Evolutionary conservation across 2,797 vertebrate species (phyloP), one percentile per base, ranked within the genome.

Genomic region (Neomorphus geoffroyi): DNA sequence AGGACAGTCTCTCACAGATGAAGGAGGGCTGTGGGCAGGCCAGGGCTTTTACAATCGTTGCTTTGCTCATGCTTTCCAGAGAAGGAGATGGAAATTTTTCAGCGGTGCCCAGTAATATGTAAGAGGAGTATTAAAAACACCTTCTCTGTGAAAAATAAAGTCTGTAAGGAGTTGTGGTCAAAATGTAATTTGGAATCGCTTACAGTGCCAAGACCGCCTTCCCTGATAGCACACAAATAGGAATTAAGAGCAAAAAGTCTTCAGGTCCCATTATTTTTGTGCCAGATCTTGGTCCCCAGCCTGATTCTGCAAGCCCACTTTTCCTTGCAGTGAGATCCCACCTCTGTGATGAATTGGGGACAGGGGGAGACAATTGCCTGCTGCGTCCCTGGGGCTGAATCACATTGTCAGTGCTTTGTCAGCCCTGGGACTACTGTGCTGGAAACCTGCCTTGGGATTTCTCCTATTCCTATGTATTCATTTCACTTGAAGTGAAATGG

Each of bases 61-160:
- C 28, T 83, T 72, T 88, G 27, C 85, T 90, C 58, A 50, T 88
- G 24, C 39, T 75, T 90, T 78, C 35, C 61, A 62, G 33, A 26
- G 39, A 78, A 66, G 33, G 9, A 56, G 18, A 12, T 75, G 51
- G 62, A 43, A 75, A 66, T 58, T 7, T 75, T 65, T 67, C n/a
- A 75, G 43, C 17, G 57, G 24, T 51, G 35, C 27, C 16, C 12
- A 61, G 23, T 67, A 54, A 51, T 45, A 43, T 13, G 19, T 43
- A 82, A 91, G 10, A 91, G 9, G 89, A 6, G 21, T 86, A 41
- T 41, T 6, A 51, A 74, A 54, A 66, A 13, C 7, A 4, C 4
- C 35, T 67, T 91, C 69, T 72, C 32, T 71, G 28, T 37, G 1
- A 54, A 16, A 60, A 65, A 33, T 33, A 57, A 65, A 53, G 17